These are phyloP conservation scores for Ischnus inquisitorius DNA, from an alignment of 2,888 invertebrate species.

Conservation along the genomic window DNA sequence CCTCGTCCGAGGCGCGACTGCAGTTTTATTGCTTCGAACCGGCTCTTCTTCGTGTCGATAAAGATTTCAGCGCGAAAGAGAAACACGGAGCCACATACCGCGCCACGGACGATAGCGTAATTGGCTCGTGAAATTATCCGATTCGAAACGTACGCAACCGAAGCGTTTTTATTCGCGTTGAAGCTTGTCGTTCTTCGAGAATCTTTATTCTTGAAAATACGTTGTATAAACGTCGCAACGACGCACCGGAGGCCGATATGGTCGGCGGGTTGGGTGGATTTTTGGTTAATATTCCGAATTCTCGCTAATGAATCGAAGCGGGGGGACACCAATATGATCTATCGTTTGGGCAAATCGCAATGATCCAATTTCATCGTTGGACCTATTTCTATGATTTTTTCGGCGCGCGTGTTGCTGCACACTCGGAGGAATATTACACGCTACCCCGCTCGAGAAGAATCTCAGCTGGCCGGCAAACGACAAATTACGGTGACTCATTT, in stretches of 20 bases:
- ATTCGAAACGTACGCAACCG: constrained; percentile 71
- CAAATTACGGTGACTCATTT: constrained; percentile 80
- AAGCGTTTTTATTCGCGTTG: constrained; percentile 16
- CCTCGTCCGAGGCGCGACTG: background rate
- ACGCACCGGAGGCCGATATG: background rate
- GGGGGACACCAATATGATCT: background rate
- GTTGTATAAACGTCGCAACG: background rate
- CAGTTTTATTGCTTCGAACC: constrained; percentile 15
- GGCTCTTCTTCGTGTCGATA: constrained; percentile 14
- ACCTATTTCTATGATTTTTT: constrained; percentile 21
- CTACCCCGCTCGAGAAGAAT: constrained; percentile 48
- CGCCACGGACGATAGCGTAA: constrained; percentile 74
- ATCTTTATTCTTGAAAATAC: no score
- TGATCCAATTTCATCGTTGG: constrained; percentile 54
- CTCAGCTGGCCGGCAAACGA: constrained; percentile 72
- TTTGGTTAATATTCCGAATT: background rate
- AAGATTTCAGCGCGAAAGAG: constrained; percentile 25
- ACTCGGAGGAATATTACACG: constrained; percentile 53
- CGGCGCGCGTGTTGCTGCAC: constrained; percentile 19
- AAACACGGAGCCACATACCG: background rate
- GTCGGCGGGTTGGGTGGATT: background rate
- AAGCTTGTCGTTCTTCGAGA: background rate
- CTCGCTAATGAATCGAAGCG: constrained; percentile 2
- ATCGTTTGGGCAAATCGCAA: constrained; percentile 32
- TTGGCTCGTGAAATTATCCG: constrained; percentile 79